A percentile compares a stretch with the other conserved stretches of the same genome.
Conservation (phyloP, 2,797 vertebrate genomes). For the Oreortyx pictus region DNA sequence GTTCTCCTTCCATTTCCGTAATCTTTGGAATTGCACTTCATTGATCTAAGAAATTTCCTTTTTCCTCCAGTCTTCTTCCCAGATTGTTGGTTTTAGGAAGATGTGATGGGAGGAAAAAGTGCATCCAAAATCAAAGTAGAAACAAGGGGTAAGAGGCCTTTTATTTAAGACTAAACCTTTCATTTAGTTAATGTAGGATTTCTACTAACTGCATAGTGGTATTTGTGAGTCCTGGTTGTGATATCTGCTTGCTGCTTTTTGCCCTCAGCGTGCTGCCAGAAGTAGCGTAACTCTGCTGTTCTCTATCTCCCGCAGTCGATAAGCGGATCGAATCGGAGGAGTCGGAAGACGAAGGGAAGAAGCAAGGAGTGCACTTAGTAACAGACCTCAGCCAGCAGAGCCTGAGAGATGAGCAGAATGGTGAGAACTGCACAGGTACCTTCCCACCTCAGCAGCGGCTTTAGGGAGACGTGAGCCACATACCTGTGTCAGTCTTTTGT, state of each 20-base stretch:
- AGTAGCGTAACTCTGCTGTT: background rate
- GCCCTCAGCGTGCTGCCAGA: background rate
- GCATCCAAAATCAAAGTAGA: constrained; percentile 75
- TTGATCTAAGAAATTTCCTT: constrained; percentile 76
- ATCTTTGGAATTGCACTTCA: constrained; percentile 59
- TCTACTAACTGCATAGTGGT: constrained; percentile 55
- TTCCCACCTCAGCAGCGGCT: fast-evolving
- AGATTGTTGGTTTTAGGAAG: constrained; percentile 77
- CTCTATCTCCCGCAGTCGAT: constrained; percentile 85
- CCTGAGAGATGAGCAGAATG: constrained; percentile 79
- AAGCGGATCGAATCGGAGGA: constrained; percentile 94
- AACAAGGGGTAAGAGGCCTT: constrained; percentile 76
- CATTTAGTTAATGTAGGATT: constrained; percentile 62
- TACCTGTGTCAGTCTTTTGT: fast-evolving
- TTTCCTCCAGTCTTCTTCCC: constrained; percentile 78
- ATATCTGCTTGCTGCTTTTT: background rate
- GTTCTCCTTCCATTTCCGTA: constrained; percentile 54
- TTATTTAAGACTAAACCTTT: constrained; percentile 76
- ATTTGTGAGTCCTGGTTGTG: constrained; percentile 1
- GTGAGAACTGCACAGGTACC: constrained; percentile 73
- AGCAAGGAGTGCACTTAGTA: constrained; percentile 83
- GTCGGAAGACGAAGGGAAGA: constrained; percentile 93
- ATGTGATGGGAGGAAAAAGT: constrained; percentile 78
- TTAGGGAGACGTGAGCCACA: fast-evolving
- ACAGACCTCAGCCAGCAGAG: constrained; percentile 85